A percentile compares a stretch with the other conserved stretches of the same genome.
Conservation (phyloP, 2,888 invertebrate genomes). For the Celastrina argiolus region DNA sequence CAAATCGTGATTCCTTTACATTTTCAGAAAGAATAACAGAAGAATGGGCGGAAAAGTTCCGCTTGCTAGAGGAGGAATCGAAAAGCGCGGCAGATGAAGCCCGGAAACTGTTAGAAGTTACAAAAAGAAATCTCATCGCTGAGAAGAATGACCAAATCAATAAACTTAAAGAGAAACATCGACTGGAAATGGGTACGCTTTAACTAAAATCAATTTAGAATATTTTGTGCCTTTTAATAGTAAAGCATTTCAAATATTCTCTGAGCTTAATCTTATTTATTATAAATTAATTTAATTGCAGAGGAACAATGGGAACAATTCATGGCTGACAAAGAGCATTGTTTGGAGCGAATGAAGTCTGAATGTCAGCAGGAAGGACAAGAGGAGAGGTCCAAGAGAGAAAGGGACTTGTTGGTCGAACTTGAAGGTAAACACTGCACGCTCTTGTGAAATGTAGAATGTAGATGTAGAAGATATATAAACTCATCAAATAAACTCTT, state of each 20-base stretch:
- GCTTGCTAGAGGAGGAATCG: conserved; percentile 55
- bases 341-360: conserved; percentile 77
- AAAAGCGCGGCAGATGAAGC: conserved; percentile 60
- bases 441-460: no score
- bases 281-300: conserved; percentile 41
- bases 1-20: background rate
- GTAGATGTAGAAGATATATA: background rate
- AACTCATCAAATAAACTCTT: no score
- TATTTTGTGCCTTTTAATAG: background rate
- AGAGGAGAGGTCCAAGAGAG: conserved; percentile 67
- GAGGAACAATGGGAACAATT: conserved; percentile 82
- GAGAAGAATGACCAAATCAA: conserved; percentile 61
- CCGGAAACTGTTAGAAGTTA: conserved; percentile 55
- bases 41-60: conserved; percentile 61
- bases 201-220: background rate
- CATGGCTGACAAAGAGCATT: conserved; percentile 79
- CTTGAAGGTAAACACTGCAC: conserved; percentile 52
- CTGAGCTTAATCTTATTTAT: background rate
- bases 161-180: conserved; percentile 77
- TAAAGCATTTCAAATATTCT: no score
- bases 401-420: conserved; percentile 65
- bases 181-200: conserved; percentile 77
- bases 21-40: conserved; percentile 53
- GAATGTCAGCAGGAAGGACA: conserved; percentile 77
- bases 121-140: conserved; percentile 54